Evolutionary conservation across 2,888 invertebrate genomes (phyloP), one percentile per base, ranked within the genome.

Genomic region (Encarsia formosa): DNA sequence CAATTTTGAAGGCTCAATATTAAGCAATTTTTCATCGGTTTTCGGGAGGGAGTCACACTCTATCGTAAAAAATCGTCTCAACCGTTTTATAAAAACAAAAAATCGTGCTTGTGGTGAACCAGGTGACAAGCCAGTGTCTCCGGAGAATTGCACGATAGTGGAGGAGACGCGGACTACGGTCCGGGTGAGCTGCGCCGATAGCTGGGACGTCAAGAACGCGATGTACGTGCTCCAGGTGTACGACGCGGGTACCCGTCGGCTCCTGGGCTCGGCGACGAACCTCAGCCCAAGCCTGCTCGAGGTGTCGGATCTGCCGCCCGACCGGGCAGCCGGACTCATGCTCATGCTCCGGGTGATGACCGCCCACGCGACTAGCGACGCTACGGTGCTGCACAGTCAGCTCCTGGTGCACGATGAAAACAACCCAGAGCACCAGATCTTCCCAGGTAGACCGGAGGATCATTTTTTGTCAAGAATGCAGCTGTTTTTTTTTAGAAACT

Each of bases 181-280:
- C 57, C 70, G 71, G 62, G 74, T 79, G 59, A 75, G 74, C 66
- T 79, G 79, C 65, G 74, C 76, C 52, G 71, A 75, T 59, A 67
- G 72, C 59, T 62, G 68, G 56, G 70, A 68, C 58, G 61, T 68
- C 44, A 70, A 66, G 61, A 68, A 65, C 32, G 69, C 74, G 57
- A 76, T 75, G 57, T 79, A 77, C 65, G 68, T 79, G 43, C 74
- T 79, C 59, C 79, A 79, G 67, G 78, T 77, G 51, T 79, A 75
- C 69, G 78, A 79, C 60, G 78, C 79, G 29, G 75, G 75, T 57
- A 77, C 76, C 44, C 73, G 78, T 19, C 70, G 75, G 41, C 70
- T 79, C 45, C 65, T 79, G 57, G 79, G 76, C 49, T 78, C 78
- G 39, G 71, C 78, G 18, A 78, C 77, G 23, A 78, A 79, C 34